Conservation (phyloP, 2,888 invertebrate species). For the Chymomyza procnemis region DNA sequence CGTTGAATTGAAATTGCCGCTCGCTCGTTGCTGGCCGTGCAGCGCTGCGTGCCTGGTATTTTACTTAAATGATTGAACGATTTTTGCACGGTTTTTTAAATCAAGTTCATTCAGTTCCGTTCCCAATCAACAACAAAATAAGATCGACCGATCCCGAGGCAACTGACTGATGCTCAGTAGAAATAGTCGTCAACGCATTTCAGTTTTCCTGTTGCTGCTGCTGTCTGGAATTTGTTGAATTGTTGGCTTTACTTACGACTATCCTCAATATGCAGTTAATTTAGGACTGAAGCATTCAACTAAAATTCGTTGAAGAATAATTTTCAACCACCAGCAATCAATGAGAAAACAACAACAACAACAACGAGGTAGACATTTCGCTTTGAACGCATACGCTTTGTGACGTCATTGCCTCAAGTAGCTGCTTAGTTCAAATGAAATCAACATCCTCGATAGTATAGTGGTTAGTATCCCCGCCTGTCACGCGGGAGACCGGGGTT, state of each 20-base stretch:
- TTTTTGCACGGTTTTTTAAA: constrained; percentile 72
- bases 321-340: background rate
- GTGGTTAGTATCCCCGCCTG: constrained; percentile 20
- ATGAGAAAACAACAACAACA: no score
- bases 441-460: constrained; percentile 19
- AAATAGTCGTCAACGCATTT: no score
- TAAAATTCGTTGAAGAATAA: background rate
- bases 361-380: background rate
- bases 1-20: constrained; percentile 54
- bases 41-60: constrained; percentile 54
- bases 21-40: constrained; percentile 22
- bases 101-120: constrained; percentile 59
- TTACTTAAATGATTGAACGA: constrained; percentile 74
- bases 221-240: no score
- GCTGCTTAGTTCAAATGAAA: background rate
- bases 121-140: constrained; percentile 28
- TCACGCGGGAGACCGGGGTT: constrained; percentile 21
- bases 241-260: background rate
- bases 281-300: background rate
- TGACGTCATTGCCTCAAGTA: background rate
- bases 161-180: background rate
- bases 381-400: background rate
- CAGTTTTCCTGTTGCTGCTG: no score
- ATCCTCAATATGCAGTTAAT: background rate
- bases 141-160: background rate